A percentile compares a stretch with the other conserved stretches of the same genome.
Conservation (phyloP, 2,113 vertebrate genomes). For the Cynocephalus volans region DNA sequence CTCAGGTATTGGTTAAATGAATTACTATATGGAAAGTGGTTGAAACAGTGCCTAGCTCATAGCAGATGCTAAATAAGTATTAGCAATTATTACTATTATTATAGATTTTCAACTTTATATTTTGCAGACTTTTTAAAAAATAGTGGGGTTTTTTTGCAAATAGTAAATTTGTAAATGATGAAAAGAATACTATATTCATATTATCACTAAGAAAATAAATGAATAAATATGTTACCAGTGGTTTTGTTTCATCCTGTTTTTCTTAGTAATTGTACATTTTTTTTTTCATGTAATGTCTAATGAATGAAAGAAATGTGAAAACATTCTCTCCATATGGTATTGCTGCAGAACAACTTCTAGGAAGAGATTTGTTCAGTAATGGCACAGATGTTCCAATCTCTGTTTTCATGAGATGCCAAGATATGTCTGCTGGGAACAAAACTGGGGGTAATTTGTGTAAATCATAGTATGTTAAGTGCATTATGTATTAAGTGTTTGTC, state of each 20-base stretch:
- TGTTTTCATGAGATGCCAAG: constrained; percentile 67
- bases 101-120: background rate
- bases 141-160: background rate
- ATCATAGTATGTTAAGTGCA: constrained; percentile 78
- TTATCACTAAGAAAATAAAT: constrained; percentile 37
- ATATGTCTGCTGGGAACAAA: constrained; percentile 75
- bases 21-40: background rate
- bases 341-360: constrained; percentile 70
- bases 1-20: background rate
- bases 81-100: background rate
- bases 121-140: background rate
- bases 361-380: constrained; percentile 74
- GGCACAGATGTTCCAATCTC: constrained; percentile 78
- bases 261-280: constrained; percentile 63
- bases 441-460: constrained; percentile 78
- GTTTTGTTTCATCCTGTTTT: constrained; percentile 19
- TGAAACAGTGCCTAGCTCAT: fast-evolving
- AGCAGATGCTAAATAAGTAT: background rate
- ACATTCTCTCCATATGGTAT: constrained; percentile 77
- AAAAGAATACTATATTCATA: background rate
- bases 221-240: background rate
- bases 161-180: background rate
- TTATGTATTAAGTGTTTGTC: constrained; percentile 80
- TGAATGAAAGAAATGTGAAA: constrained; percentile 78
- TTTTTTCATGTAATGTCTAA: constrained; percentile 67